These are phyloP conservation scores for Augiades crinisus DNA, from an alignment of 2,888 invertebrate genomes.

Conservation along the genomic window DNA sequence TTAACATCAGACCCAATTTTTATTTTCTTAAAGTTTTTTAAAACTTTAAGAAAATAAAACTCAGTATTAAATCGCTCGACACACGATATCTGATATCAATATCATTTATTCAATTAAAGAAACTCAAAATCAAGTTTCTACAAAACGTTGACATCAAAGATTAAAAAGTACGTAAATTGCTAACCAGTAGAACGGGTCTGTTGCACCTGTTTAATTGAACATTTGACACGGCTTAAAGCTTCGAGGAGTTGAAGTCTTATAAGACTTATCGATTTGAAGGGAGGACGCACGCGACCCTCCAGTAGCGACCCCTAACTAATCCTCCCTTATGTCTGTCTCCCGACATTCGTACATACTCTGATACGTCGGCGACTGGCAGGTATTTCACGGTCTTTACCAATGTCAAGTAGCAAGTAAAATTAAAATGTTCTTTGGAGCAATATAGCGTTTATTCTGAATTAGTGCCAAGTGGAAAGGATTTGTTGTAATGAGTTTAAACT, in stretches of 20 bases:
- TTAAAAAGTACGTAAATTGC: not conserved
- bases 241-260: slow-evolving; percentile 21
- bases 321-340: slow-evolving; percentile 24
- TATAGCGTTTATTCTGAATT: no score
- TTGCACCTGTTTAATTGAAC: slow-evolving; percentile 11
- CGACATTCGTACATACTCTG: slow-evolving; percentile 17
- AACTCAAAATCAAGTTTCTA: no score
- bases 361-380: slow-evolving; percentile 12
- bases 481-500: no score
- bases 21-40: no score
- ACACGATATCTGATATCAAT: not conserved
- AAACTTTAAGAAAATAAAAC: not conserved
- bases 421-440: not conserved
- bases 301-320: slow-evolving; percentile 21
- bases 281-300: slow-evolving; percentile 21
- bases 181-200: not conserved
- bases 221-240: slow-evolving; percentile 14
- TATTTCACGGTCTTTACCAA: slow-evolving; percentile 21
- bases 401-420: not conserved
- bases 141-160: no score
- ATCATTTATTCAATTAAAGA: slow-evolving; percentile 3
- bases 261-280: slow-evolving; percentile 25
- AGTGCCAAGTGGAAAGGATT: no score
- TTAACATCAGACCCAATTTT: no score
- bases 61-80: not conserved